Base-by-base conservation (phyloP, 2,797 vertebrate genomes). In the Nasua narica region DNA sequence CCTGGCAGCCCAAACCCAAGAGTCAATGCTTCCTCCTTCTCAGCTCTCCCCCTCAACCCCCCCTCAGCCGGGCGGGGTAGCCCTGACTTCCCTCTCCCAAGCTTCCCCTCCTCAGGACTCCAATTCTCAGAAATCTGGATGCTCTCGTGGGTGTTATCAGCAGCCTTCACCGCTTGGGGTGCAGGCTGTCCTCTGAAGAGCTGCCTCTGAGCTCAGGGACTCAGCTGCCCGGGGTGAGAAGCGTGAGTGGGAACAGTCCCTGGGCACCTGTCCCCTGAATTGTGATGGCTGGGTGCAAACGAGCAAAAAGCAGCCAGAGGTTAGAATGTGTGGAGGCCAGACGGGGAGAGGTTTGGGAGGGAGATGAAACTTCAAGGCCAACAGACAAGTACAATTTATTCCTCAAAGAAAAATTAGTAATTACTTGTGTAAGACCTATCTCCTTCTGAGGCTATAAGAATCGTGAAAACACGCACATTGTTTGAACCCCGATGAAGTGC, bases 361-460 rank as follows among this genome's bases (percentile, higher is more conserved):
- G 27, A 69, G 48, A 40, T 48, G 60, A 88, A 79, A 74, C 8
- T 54, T 62, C 60, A 32, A 52, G 14, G 58, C n/a, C 58, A 84
- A 19, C 32, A 86, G 50, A 82, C 86, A 91, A 83, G 52, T 69
- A 19, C 0, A 54, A 78, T 65, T 70, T 54, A 81, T 77, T 87
- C 70, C 65, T 76, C 91, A 96, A 78, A 95, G 62, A 85, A 91
- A 91, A 89, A 87, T 25, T 9, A 84, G 21, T 89, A 35, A 56
- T 86, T 76, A 7, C 67, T 78, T 72, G 35, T 83, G 96, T 92
- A 69, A 91, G 56, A n/a, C 70, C 54, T 58, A 1, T n/a, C 43
- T 92, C 82, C 50, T 48, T 9, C 62, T 82, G 54, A 58, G 60
- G 29, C 5, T 18, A 10, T 19, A 46, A 83, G 50, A 19, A 43